Percentiles rank a stretch among this genome's conserved stretches.
These are phyloP conservation scores for Pollicipes pollicipes DNA, from an alignment of 1,140 invertebrate species.

Conservation along the genomic window DNA sequence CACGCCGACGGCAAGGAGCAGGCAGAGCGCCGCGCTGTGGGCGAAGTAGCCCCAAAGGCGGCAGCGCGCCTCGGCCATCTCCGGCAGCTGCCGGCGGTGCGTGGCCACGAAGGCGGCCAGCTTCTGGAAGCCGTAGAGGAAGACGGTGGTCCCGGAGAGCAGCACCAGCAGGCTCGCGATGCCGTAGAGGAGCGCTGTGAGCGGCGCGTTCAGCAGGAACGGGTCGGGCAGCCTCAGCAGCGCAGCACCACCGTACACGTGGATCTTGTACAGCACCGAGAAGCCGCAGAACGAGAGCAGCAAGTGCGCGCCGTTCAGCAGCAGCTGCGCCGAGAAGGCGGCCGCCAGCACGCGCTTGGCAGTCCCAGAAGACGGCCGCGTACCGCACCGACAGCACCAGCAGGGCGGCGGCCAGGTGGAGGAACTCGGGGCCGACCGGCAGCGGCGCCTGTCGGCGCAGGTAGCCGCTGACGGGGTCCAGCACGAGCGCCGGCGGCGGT, in stretches of 20 bases:
- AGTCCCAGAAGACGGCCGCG: slow-evolving; percentile 65
- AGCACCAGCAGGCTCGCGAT: slow-evolving; percentile 46
- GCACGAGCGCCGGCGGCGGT: neutral
- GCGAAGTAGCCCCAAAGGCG: slow-evolving; percentile 49
- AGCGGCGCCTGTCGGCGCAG: neutral
- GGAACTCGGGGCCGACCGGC: neutral
- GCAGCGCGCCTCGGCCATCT: slow-evolving; percentile 18
- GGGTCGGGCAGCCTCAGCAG: slow-evolving; percentile 41
- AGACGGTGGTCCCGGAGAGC: slow-evolving; percentile 57
- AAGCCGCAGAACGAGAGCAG: slow-evolving; percentile 50
- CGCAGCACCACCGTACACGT: slow-evolving; percentile 46
- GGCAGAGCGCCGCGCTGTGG: slow-evolving; percentile 55
- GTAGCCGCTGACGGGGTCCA: neutral
- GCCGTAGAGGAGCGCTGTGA: slow-evolving; percentile 48
- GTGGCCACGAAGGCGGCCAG: slow-evolving; percentile 42
- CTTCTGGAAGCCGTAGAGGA: slow-evolving; percentile 60
- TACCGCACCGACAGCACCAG: slow-evolving; percentile 31
- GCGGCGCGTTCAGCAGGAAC: slow-evolving; percentile 46
- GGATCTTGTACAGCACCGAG: slow-evolving; percentile 61
- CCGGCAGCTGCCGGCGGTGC: slow-evolving; percentile 19
- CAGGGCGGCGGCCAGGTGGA: neutral
- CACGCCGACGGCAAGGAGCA: slow-evolving; percentile 50
- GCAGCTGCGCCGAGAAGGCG: slow-evolving; percentile 56
- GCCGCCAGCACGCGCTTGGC: slow-evolving; percentile 57
- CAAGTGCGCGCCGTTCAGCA: slow-evolving; percentile 50